These are phyloP conservation scores for Sterna hirundo DNA, from an alignment of 2,113 vertebrate species.

Conservation along the genomic window DNA sequence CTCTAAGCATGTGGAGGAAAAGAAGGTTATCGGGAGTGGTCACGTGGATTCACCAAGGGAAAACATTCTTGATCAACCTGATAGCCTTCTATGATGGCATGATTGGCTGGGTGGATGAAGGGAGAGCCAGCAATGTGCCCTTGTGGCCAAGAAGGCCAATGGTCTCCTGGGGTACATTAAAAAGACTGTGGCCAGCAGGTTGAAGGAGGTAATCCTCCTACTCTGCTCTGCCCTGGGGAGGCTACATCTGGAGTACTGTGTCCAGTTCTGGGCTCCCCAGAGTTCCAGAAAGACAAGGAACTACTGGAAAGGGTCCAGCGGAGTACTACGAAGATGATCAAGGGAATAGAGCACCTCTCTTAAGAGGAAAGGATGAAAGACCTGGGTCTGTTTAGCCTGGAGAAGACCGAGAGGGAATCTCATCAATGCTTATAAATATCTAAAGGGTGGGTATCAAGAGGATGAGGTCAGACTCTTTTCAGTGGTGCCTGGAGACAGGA, in stretches of 20 bases:
- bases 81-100: not conserved
- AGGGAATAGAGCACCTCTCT: not conserved
- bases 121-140: not conserved
- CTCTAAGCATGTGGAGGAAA: not conserved
- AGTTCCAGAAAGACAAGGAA: not conserved
- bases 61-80: not conserved
- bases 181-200: not conserved
- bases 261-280: not conserved
- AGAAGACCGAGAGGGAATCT: not conserved
- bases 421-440: not conserved
- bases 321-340: not conserved
- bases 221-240: not conserved
- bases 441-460: not conserved
- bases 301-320: not conserved
- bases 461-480: not conserved
- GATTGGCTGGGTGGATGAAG: too few species aligned
- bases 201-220: not conserved
- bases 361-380: not conserved
- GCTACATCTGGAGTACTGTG: not conserved
- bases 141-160: not conserved
- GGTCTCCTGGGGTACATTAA: not conserved
- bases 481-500: not conserved
- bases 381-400: not conserved
- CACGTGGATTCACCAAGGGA: not conserved
- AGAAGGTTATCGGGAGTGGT: not conserved